Evolutionary conservation across 2,797 vertebrate genomes (phyloP).

Genomic region (Novumbra hubbsi): DNA sequence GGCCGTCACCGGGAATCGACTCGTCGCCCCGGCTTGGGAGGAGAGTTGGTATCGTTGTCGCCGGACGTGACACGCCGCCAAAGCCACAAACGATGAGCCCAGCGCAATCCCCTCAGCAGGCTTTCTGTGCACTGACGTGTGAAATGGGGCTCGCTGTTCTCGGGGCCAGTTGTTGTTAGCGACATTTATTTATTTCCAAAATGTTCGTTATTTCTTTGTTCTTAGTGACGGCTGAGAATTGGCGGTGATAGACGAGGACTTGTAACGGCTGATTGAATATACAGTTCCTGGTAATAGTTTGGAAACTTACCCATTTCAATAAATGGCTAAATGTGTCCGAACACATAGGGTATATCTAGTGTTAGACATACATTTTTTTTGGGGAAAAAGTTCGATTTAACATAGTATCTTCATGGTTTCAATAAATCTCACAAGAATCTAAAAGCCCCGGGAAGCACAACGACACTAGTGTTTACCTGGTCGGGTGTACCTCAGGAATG

Average conservation of each 20-base stretch:
- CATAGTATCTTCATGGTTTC: not conserved
- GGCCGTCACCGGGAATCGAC: constrained; percentile 31
- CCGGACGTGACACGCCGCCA: constrained; percentile 45
- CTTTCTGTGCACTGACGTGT: constrained; percentile 52
- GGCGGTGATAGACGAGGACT: no score
- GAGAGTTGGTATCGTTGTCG: constrained; percentile 45
- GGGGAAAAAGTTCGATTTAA: not conserved
- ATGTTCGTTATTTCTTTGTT: constrained; percentile 34
- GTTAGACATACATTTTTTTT: not conserved
- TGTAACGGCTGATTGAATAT: no score
- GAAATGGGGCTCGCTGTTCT: constrained; percentile 54
- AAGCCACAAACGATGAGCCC: constrained; percentile 44
- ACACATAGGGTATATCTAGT: no score
- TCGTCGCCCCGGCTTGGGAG: constrained; percentile 25
- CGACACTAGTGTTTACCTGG: constrained; percentile 73
- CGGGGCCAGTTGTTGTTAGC: constrained; percentile 47
- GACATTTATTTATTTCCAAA: constrained; percentile 55
- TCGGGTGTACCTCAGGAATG: constrained; percentile 68
- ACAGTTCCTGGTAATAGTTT: no score
- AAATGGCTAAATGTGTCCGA: no score
- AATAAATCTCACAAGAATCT: not conserved
- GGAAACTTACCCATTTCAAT: no score
- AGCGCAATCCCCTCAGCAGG: constrained; percentile 40
- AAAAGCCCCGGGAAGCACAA: not conserved
- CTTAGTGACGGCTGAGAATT: no score